phyloP scores from a whole-genome alignment of 2,888 invertebrate species.

The Seira ritae region DNA sequence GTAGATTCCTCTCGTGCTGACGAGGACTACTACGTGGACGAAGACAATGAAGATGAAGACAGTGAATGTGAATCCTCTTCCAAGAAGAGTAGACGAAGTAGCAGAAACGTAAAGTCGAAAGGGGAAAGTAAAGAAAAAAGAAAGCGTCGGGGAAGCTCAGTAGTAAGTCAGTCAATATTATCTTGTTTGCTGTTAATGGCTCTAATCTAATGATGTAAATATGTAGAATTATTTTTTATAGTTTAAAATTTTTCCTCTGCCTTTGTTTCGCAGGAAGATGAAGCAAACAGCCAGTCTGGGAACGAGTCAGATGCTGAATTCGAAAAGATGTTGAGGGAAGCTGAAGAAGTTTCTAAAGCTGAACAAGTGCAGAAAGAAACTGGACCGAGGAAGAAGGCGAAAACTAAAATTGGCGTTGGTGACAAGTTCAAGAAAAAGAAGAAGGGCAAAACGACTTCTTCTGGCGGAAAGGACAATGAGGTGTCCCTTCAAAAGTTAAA shows the following conservation, averaged over 20 bases:
- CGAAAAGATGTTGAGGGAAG: conserved; percentile 96
- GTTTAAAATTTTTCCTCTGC: no score
- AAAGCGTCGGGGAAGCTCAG: conserved; percentile 94
- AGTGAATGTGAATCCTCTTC: conserved; percentile 75
- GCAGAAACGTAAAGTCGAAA: conserved; percentile 77
- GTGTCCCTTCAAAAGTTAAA: no score
- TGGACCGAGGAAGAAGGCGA: conserved; percentile 85
- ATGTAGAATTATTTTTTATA: no score
- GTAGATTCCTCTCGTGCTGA: conserved; percentile 76
- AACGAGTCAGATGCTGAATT: conserved; percentile 98
- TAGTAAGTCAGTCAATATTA: conserved; percentile 78
- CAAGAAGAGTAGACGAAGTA: conserved; percentile 81
- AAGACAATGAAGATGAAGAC: conserved; percentile 86
- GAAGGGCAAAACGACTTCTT: conserved; percentile 89
- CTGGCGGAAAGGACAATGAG: conserved; percentile 86
- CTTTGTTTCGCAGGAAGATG: conserved; percentile 77
- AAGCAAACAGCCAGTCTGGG: conserved; percentile 83
- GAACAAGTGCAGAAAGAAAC: conserved; percentile 75
- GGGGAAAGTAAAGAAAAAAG: conserved; percentile 86
- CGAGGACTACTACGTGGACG: conserved; percentile 78
- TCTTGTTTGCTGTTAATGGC: no score
- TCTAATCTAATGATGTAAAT: no score
- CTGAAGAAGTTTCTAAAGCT: conserved; percentile 83
- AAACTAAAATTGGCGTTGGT: conserved; percentile 94
- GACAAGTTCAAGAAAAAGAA: conserved; percentile 91